Evolutionary conservation across 1,140 invertebrate species (phyloP), one percentile per base, ranked within the genome.

Genomic region (Steinernema khuongi): DNA sequence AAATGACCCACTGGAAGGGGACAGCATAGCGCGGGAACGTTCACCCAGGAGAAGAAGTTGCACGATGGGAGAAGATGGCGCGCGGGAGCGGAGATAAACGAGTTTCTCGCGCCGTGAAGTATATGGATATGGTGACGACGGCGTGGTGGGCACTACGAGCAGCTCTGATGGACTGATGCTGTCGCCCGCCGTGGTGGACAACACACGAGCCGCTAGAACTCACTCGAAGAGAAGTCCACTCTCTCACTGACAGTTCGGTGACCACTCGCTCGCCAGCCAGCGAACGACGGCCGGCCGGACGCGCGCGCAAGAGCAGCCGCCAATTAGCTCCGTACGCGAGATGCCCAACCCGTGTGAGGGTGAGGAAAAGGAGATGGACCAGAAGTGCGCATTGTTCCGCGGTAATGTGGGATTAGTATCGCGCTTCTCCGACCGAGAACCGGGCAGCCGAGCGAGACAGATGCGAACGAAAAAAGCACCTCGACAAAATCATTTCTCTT

Each of bases 161-260:
- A 60, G 26, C 50, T n/a, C n/a, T 60, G 50, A 60, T 60, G 50
- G 50, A 60, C 50, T 60, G 26, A 60, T 60, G 19, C 50, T 60
- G 14, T 22, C n/a, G n/a, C n/a, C n/a, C n/a, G n/a, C n/a, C 14
- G 11, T 41, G 36, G 36, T 60, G 50, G 50, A 60, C n/a, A n/a
- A n/a, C n/a, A n/a, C 50, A 60, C 50, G 50, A 60, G 50, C 26
- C 7, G 26, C 50, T 60, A 60, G 50, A 17, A 60, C 50, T 60
- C 26, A 17, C 50, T 60, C 22, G 14, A 60, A 60, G 50, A 60
- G 50, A 22, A n/a, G n/a, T n/a, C n/a, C 7, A 41, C 36, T 22
- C 26, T 22, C 50, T 60, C 50, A 60, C 50, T 60, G 50, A 11
- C 50, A 60, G 22, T 22, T 60, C 50, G 50, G 14, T 60, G 50